Evolutionary conservation across 2,888 invertebrate genomes (phyloP), one percentile per base, ranked within the genome.

Genomic region (Epirrhoe alternata): DNA sequence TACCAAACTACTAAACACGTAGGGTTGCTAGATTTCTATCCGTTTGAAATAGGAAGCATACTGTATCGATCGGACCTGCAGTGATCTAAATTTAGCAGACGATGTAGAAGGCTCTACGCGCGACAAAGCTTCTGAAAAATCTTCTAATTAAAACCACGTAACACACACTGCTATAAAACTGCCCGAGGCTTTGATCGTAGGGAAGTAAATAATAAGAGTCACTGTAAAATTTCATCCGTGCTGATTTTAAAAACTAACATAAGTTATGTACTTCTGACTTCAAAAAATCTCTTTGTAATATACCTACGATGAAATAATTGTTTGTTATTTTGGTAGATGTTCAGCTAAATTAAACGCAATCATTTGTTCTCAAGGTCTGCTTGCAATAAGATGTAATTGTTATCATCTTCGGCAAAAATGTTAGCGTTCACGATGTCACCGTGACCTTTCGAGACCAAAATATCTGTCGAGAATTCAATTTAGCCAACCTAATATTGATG

Each of bases 51-150:
- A 54, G 61, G 53, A 61, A 61, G 42, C 38, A 16, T 31, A 45
- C 61, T 30, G 50, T 74, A 74, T 74, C 61, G 74, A 74, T 66
- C 70, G 49, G 47, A 42, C 64, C 52, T 70, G 71, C 72, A 70
- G 65, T 68, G 49, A 57, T 70, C 74, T 74, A 74, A 71, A 72
- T 64, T 71, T 74, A 74, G 69, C 47, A 12, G 54, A 45, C 24
- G 47, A 17, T 17, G 17, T 38, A 52, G 54, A 58, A 64, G 61
- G 56, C 62, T 60, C 47, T 38, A 59, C 59, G 16, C 50, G 38
- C 55, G n/a, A 38, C 14, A 31, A 62, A 33, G 58, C 57, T 30
- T 24, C 16, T 47, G 33, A 16, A 61, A 50, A 14, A 33, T 51
- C 33, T 54, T 58, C 38, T 24, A 61, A 30, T 56, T 14, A 33